Evolutionary conservation across 1,140 invertebrate species (phyloP), one percentile per base, ranked within the genome.

Genomic region (Aphaenogaster floridana): DNA sequence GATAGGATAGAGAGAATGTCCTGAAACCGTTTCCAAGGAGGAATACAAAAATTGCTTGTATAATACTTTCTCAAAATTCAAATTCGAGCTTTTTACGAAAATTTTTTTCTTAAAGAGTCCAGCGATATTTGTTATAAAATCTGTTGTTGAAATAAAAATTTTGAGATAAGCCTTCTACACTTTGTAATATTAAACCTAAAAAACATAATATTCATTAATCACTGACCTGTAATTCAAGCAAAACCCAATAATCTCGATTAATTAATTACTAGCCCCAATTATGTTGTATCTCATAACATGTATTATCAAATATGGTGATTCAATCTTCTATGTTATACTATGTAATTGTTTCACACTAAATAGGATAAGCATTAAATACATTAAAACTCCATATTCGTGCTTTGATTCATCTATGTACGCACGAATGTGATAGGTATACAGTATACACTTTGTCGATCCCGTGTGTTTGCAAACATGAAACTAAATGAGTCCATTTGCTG

Each of bases 261-360:
- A 71, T 61, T 76, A 61, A 84, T 76, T 61, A 76, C 9, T 39
- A 34, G 34, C 11, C 17, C 39, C 50, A 66, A 68, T 80, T 68
- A 80, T 80, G 50, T 66, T 39, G 52, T 48, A 61, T 84, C 3
- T 17, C 28, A 17, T 61, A 61, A 17, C 34, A 9, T 59, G 11
- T 74, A 64, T 74, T 74, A 84, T 84, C 54, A 76, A 84, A 76
- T 74, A 39, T 74, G 17, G 54, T 42, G 15, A 84, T 84, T 74
- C 54, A 61, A 48, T 84, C 54, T 39, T 84, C 52, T 34, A 11
- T 36, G 8, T 21, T 39, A n/a, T 13, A 34, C 3, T 57, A 74
- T 61, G 50, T 61, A 84, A 50, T 28, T 21, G 64, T 42, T 81
- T 71, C 15, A 34, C 54, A 57, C 28, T 39, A 48, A 61, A 84